These are phyloP conservation scores for Apodemus sylvaticus DNA, from an alignment of 2,113 vertebrate genomes.

Conservation along the genomic window DNA sequence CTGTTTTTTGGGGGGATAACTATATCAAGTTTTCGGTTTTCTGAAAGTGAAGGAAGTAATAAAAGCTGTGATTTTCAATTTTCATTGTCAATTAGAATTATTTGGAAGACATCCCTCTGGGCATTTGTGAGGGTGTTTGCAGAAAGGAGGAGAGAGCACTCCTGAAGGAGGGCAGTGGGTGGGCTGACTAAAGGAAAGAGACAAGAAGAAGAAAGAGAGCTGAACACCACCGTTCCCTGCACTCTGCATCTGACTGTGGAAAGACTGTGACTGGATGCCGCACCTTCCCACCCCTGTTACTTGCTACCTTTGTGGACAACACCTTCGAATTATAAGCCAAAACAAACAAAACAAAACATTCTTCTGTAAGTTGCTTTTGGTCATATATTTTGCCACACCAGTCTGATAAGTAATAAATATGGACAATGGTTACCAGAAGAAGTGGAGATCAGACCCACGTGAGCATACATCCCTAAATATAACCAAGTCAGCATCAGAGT, in stretches of 20 bases:
- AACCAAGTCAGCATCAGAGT: neutral
- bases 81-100: neutral
- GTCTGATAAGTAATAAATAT: neutral
- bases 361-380: neutral
- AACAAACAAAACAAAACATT: neutral
- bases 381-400: neutral
- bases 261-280: neutral
- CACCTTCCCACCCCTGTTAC: too few relatives aligned
- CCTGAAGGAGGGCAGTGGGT: neutral
- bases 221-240: neutral
- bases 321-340: neutral
- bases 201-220: neutral
- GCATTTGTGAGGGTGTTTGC: neutral
- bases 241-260: neutral
- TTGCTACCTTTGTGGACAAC: too few relatives aligned
- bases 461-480: neutral
- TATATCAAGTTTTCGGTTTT: neutral
- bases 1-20: slow-evolving; percentile 13
- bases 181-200: neutral
- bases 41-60: neutral
- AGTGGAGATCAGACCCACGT: neutral
- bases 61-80: neutral
- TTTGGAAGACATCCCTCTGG: neutral
- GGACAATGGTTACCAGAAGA: neutral
- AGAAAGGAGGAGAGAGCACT: neutral